Percentiles rank a stretch among this genome's conserved stretches.
Conservation (phyloP, 2,888 invertebrate genomes). For the Drosophila mimica region DNA sequence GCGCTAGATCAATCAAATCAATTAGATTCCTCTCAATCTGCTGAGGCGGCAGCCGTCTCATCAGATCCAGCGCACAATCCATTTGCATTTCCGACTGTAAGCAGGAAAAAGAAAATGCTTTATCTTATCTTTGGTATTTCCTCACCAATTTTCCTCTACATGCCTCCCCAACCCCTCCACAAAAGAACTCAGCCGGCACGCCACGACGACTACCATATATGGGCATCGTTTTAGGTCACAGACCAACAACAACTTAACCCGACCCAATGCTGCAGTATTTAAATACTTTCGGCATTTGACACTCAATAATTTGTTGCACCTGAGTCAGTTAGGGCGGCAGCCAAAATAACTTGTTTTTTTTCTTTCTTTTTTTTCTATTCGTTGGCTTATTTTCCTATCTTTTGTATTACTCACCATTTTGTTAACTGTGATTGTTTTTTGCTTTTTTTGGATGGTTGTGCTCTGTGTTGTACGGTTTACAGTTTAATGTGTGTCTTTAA, state of each 20-base stretch:
- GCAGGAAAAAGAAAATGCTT: not conserved
- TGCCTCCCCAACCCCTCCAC: not conserved
- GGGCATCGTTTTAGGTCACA: constrained; percentile 66
- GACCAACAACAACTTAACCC: constrained; percentile 19
- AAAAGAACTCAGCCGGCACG: constrained; percentile 41
- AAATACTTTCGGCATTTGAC: not conserved
- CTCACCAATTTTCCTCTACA: not conserved
- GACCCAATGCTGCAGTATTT: constrained; percentile 8
- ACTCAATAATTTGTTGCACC: not conserved
- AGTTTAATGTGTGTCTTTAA: not conserved
- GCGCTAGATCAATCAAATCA: constrained; percentile 98
- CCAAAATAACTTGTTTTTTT: constrained; percentile 34
- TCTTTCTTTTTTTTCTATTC: constrained; percentile 24
- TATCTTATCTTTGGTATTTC: not conserved
- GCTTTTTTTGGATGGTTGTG: constrained; percentile 21
- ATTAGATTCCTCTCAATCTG: constrained; percentile 99
- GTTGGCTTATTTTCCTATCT: constrained; percentile 42
- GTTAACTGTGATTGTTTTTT: constrained; percentile 44
- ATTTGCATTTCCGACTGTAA: constrained; percentile 96
- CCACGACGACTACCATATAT: constrained; percentile 66
- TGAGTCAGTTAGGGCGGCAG: constrained; percentile 23
- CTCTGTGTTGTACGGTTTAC: not conserved
- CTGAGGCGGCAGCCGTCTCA: constrained; percentile 99
- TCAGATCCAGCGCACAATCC: constrained; percentile 99
- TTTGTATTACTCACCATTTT: constrained; percentile 75